phyloP scores from a whole-genome alignment of 2,113 vertebrate species.

The Eonycteris spelaea region DNA sequence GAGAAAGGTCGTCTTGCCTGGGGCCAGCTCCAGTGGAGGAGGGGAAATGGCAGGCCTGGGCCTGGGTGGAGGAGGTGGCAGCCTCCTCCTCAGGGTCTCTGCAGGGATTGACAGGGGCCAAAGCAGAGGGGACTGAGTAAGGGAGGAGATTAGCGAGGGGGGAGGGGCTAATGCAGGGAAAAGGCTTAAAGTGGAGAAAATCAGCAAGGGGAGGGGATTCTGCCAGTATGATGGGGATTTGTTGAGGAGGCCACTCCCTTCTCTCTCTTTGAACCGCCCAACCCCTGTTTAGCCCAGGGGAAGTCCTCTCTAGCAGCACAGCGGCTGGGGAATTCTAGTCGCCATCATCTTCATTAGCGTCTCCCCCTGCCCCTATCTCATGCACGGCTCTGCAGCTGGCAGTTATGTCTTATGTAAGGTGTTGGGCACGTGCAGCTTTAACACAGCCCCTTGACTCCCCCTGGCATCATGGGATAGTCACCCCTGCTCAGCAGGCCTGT shows the following conservation, averaged over 20 bases:
- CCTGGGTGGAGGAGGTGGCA: not conserved
- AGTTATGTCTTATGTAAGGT: not conserved
- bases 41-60: conserved; percentile 18
- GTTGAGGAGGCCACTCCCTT: accelerated
- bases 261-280: not conserved
- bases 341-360: not conserved
- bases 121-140: not conserved
- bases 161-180: not conserved
- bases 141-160: not conserved
- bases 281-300: not conserved
- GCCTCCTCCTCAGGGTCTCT: not conserved
- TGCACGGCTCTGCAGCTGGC: not conserved
- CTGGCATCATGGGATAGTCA: not conserved
- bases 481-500: not conserved
- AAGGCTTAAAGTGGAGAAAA: not conserved
- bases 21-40: not conserved
- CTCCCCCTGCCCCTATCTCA: not conserved
- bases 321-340: not conserved
- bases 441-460: not conserved
- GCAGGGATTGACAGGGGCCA: not conserved
- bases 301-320: not conserved
- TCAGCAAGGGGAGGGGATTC: not conserved
- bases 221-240: too few species aligned
- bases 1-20: conserved; percentile 11
- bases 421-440: not conserved